phyloP scores from a whole-genome alignment of 2,888 invertebrate species.

The Anoplius nigerrimus region DNA sequence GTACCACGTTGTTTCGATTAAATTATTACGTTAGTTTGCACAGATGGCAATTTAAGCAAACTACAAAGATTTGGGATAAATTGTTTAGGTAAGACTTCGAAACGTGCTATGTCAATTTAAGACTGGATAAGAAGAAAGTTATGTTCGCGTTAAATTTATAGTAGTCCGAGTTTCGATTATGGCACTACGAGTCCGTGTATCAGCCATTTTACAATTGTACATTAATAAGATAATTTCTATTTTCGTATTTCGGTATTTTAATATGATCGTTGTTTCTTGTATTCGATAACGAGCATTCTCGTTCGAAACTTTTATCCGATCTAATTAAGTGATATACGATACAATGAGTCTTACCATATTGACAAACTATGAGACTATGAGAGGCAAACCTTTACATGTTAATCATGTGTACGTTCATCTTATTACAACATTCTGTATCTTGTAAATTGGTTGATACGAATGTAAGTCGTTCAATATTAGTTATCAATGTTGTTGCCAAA shows the following conservation, averaged over 20 bases:
- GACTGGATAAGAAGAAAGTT: constrained; percentile 44
- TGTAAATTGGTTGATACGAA: constrained; percentile 22
- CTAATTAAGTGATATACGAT: constrained; percentile 14
- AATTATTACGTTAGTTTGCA: constrained; percentile 28
- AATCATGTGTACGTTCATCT: constrained; percentile 4
- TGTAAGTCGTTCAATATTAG: not conserved
- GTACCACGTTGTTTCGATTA: no score
- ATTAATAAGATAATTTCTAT: constrained; percentile 31
- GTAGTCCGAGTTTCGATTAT: constrained; percentile 28
- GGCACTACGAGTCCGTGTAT: constrained; percentile 39
- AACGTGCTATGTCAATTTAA: constrained; percentile 33
- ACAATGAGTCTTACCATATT: not conserved
- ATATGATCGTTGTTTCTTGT: constrained; percentile 31
- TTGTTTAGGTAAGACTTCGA: constrained; percentile 16
- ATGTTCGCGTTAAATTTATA: constrained; percentile 32
- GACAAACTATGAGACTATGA: no score
- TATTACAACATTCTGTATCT: constrained; percentile 10
- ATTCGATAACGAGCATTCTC: constrained; percentile 31
- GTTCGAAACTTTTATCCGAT: constrained; percentile 18
- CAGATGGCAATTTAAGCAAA: constrained; percentile 9
- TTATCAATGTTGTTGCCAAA: constrained; percentile 3
- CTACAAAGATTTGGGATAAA: no score
- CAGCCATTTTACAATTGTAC: constrained; percentile 45
- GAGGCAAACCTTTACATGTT: no score
- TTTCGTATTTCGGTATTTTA: constrained; percentile 48